Base-by-base conservation (phyloP, 2,888 invertebrate genomes). In the Metacarcinus magister region DNA sequence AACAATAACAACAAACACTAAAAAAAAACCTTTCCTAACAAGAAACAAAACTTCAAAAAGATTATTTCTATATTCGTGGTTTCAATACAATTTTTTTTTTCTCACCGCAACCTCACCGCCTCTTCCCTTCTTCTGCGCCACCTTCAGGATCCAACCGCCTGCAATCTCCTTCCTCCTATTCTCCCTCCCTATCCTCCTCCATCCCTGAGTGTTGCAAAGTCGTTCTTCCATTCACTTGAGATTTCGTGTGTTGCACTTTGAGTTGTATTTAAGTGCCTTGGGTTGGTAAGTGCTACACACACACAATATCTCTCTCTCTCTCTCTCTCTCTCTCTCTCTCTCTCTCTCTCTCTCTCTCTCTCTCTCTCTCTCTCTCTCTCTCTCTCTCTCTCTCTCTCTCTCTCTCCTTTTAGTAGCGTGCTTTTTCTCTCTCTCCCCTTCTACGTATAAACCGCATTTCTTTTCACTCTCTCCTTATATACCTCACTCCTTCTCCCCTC, bases 341-440 rank as follows among this genome's bases (percentile, higher is more conserved):
- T 87, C 87, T 87, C 82, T 82, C 82, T 82, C 82, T 82, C 82
- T 82, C 82, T 82, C 82, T 82, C 82, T 82, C 82, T 82, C 82
- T 82, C 82, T 82, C 82, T 82, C 82, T 82, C 82, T 82, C 82
- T 82, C 82, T 82, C 82, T 82, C 82, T 82, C 87, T 87, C 87
- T 87, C 87, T 87, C 87, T 54, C 54, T 54, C 54, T 54, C 54
- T 54, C 54, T 54, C 67, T 23, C 67, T 23, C 67, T 67, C 67
- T 67, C 67, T 67, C 67, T n/a, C 67, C 23, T 23, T 67, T 16
- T 16, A 16, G 23, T 67, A 10, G 67, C 19, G 10, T 67, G 19
- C 23, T 67, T 67, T 67, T 67, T 67, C 5, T 2, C 19, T 67
- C 5, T 16, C 67, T 67, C n/a, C 67, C 67, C 67, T 4, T 67